phyloP scores from a whole-genome alignment of 64 coral and sea anemone species.

The Cladopsammia gracilis region DNA sequence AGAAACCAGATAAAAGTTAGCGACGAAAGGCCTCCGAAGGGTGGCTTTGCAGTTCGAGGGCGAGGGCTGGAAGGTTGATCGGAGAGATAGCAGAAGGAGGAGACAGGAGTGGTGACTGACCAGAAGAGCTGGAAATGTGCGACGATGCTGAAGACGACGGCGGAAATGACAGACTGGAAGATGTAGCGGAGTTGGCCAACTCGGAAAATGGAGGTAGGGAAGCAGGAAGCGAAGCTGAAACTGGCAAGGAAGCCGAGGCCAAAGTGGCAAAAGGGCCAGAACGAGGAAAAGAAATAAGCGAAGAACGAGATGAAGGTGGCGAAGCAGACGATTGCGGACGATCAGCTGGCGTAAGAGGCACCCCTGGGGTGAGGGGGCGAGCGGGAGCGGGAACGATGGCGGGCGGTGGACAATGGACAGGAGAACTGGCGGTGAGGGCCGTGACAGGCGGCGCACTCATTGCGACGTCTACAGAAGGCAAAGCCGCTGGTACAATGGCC shows the following conservation, averaged over 20 bases:
- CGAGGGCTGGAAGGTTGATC: background rate
- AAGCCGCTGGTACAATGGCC: background rate
- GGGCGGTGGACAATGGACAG: background rate
- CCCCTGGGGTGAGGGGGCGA: background rate
- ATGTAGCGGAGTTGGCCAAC: too few relatives aligned
- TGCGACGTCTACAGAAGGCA: background rate
- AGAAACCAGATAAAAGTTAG: background rate
- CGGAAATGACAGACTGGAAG: background rate
- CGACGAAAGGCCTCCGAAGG: too few relatives aligned
- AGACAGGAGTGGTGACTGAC: background rate
- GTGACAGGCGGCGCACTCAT: background rate
- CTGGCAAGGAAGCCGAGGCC: background rate
- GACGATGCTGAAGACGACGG: background rate
- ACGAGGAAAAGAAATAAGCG: background rate
- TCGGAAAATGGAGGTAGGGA: background rate
- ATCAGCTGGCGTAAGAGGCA: background rate
- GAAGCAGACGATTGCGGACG: background rate
- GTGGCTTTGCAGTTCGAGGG: too few relatives aligned
- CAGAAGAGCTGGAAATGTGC: too few relatives aligned
- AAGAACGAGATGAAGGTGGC: too few relatives aligned
- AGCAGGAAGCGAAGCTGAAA: background rate
- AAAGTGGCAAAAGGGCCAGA: background rate
- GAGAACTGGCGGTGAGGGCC: background rate
- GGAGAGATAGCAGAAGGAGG: background rate
- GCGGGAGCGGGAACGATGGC: background rate